phyloP scores from a whole-genome alignment of 1,140 invertebrate genomes.

The Lordiphosa clarofinis region DNA sequence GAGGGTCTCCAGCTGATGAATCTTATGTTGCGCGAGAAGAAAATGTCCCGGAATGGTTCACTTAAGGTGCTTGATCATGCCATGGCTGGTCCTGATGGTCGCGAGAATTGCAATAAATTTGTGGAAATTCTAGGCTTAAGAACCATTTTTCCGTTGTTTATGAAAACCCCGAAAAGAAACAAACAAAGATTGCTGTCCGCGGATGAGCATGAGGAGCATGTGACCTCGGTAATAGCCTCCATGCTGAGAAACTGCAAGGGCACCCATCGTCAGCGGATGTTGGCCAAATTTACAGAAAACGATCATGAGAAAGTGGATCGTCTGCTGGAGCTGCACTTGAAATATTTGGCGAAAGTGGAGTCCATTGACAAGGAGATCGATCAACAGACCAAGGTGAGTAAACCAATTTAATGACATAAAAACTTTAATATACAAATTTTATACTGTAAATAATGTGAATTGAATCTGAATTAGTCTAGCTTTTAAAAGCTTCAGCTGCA shows the following conservation, averaged over 20 bases:
- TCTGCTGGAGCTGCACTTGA: conserved; percentile 97
- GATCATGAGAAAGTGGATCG: conserved; percentile 99
- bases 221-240: conserved; percentile 95
- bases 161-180: conserved; percentile 97
- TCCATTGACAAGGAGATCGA: conserved; percentile 90
- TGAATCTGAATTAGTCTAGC: no score
- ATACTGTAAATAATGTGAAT: no score
- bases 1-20: conserved; percentile 97
- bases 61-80: conserved; percentile 98
- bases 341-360: conserved; percentile 97
- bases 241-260: conserved; percentile 96
- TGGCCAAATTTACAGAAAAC: conserved; percentile 98
- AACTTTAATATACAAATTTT: no score
- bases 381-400: conserved; percentile 79
- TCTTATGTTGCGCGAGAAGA: conserved; percentile 98
- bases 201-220: conserved; percentile 97
- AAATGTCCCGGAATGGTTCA: conserved; percentile 96
- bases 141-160: conserved; percentile 98
- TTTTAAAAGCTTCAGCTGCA: no score
- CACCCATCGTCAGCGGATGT: conserved; percentile 91
- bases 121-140: conserved; percentile 98
- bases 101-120: conserved; percentile 98
- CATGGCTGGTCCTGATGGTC: conserved; percentile 94
- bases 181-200: conserved; percentile 91
- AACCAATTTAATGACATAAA: neutral